Base-by-base conservation (phyloP, 2,888 invertebrate genomes). In the Euclidia mi region DNA sequence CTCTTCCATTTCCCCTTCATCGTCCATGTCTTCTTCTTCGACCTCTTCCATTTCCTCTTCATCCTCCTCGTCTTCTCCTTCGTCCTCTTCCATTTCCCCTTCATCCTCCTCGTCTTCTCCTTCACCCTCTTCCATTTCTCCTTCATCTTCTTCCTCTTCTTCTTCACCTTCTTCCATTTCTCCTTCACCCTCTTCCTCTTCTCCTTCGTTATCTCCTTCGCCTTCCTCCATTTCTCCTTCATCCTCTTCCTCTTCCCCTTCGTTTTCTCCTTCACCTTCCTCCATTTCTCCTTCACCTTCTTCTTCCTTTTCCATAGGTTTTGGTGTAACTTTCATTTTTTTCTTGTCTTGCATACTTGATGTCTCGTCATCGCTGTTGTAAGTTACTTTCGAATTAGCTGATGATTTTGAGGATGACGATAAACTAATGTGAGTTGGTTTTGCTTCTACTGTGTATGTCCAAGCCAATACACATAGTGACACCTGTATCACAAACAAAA, bases 51-150 rank as follows among this genome's bases (percentile, higher is more conserved):
- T 35, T 4, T 17, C 32, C 15, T 35, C 35, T 2, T 12, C 18
- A 2, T 18, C 43, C 1, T 10, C 42, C 10, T 6, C 37, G 1
- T 43, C 37, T 6, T 17, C 42, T 11, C 12, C 29, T 6, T 14
- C 18, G 10, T 11, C 29, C 1, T 18, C 15, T 12, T 3, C 43
- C 0, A 31, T 6, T 2, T 20, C 34, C 1, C 12, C 48, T 9
- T 29, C 38, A 2, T 20, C 14, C n/a, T 31, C 18, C 0, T 31
- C 38, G 6, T 15, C 37, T n/a, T 12, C 50, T 9, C 4, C 25
- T 0, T 37, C 43, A 2, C 0, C 40, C 0, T n/a, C 15, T 0
- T 17, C 28, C 0, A 12, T 28, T 0, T 11, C 18, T 0, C 10
- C 35, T 0, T 12, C 29, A 0, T 14, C 15, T 0, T 12, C 35